Evolutionary conservation across 1,140 invertebrate species (phyloP).

Genomic region (Eumeta japonica): DNA sequence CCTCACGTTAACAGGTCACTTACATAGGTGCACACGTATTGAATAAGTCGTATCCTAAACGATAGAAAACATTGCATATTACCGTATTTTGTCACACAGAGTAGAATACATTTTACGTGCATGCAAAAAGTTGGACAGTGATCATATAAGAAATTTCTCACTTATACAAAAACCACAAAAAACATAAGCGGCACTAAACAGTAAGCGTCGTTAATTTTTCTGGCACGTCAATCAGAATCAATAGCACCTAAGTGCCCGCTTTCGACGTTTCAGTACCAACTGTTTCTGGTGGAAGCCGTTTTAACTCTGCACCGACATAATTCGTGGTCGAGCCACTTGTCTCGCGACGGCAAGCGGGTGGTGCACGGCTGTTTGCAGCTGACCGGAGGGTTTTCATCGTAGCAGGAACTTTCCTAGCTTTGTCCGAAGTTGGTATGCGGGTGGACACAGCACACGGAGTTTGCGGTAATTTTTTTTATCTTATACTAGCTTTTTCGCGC

Average conservation of each 20-base stretch:
- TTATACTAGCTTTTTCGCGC: too few species aligned
- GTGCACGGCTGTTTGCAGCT: slow-evolving; percentile 46
- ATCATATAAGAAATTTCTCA: too few species aligned
- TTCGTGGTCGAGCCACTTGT: slow-evolving; percentile 44
- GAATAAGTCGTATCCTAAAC: too few species aligned
- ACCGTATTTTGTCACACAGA: too few species aligned
- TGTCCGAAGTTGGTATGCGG: slow-evolving; percentile 32
- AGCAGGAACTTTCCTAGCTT: slow-evolving; percentile 41
- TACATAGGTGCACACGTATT: too few species aligned
- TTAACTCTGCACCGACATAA: slow-evolving; percentile 44
- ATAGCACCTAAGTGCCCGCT: not conserved
- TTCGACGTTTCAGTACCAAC: slow-evolving; percentile 37
- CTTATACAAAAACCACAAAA: too few species aligned
- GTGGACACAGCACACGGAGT: slow-evolving; percentile 42
- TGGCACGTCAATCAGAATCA: not conserved
- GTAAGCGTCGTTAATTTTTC: too few species aligned
- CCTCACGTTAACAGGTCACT: too few species aligned
- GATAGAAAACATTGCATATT: too few species aligned
- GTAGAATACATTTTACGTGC: too few species aligned
- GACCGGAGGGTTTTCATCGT: slow-evolving; percentile 39
- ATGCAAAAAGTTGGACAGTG: too few species aligned
- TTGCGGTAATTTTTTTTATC: slow-evolving; percentile 30
- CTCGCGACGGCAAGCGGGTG: slow-evolving; percentile 35
- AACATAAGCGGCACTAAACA: too few species aligned
- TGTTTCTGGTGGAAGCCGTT: slow-evolving; percentile 45